These are phyloP conservation scores for Micropoecilia bifurca DNA, from an alignment of 2,797 vertebrate species.

Conservation along the genomic window DNA sequence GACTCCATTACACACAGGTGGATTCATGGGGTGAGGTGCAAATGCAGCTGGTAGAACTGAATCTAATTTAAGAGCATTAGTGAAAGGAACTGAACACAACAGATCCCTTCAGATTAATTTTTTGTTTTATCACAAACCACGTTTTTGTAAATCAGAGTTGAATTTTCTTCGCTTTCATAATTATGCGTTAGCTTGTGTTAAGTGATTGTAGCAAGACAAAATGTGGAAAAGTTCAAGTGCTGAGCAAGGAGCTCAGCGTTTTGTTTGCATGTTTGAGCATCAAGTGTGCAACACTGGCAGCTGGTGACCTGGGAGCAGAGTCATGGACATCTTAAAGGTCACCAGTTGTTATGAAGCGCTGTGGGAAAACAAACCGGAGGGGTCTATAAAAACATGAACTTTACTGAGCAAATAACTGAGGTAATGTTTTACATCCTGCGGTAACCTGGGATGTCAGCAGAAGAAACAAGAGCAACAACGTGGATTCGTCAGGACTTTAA, in stretches of 20 bases:
- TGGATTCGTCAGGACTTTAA: conserved; percentile 71
- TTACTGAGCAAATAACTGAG: conserved; percentile 18
- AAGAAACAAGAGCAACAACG: not conserved
- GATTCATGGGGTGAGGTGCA: not conserved
- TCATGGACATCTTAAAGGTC: conserved; percentile 2
- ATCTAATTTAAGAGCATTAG: not conserved
- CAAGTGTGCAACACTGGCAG: conserved; percentile 2
- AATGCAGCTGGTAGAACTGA: not conserved
- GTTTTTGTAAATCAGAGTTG: not conserved
- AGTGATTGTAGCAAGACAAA: not conserved
- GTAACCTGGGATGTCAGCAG: not conserved
- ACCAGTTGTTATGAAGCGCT: conserved; percentile 14
- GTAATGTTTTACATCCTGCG: conserved; percentile 21
- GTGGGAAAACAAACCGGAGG: conserved; percentile 17
- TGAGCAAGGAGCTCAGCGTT: not conserved
- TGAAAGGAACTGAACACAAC: not conserved
- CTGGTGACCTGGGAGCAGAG: conserved; percentile 14
- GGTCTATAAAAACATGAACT: conserved; percentile 5
- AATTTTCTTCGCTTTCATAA: not conserved
- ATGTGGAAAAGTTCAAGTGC: not conserved
- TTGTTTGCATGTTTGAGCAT: conserved; percentile 28
- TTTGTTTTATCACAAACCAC: not conserved
- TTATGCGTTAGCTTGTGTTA: not conserved
- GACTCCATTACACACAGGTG: not conserved
- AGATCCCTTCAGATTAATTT: not conserved